A percentile compares a stretch with the other conserved stretches of the same genome.
phyloP scores from a whole-genome alignment of 2,113 vertebrate species.

The Myanophis thanlyinensis region DNA sequence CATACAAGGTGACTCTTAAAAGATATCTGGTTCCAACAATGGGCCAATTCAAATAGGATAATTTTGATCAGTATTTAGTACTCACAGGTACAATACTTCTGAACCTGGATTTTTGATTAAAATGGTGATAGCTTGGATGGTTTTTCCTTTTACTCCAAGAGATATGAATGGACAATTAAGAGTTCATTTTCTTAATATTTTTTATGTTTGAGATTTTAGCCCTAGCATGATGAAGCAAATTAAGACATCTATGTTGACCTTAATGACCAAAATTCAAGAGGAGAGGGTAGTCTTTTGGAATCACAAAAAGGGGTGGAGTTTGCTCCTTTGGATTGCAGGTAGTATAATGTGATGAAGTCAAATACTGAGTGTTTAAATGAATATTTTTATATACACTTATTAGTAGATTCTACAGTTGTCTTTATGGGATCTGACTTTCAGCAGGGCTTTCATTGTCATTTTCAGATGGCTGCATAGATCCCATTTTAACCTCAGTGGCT shows the following conservation, averaged over 20 bases:
- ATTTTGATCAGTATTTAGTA: not conserved
- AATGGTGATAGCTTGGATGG: not conserved
- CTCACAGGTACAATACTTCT: not conserved
- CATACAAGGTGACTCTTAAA: not conserved
- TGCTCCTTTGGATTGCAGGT: not conserved
- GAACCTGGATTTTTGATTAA: not conserved
- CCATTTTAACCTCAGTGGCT: not conserved
- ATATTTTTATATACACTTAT: not conserved
- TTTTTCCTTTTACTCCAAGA: not conserved
- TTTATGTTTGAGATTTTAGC: not conserved
- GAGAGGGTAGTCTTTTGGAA: not conserved
- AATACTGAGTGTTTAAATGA: not conserved
- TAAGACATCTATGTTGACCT: not conserved
- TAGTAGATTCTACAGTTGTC: not conserved
- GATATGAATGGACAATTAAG: not conserved
- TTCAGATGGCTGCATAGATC: not conserved
- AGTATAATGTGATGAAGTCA: not conserved
- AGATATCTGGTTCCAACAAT: not conserved
- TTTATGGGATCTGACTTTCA: not conserved
- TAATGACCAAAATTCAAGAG: not conserved
- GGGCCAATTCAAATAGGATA: not conserved
- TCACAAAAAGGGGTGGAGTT: not conserved
- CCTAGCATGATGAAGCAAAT: not conserved
- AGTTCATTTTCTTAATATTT: not conserved
- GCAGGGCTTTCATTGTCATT: not conserved